A percentile compares a stretch with the other conserved stretches of the same genome.
These are phyloP conservation scores for Drosophila borborema DNA, from an alignment of 2,888 invertebrate genomes.

Conservation along the genomic window DNA sequence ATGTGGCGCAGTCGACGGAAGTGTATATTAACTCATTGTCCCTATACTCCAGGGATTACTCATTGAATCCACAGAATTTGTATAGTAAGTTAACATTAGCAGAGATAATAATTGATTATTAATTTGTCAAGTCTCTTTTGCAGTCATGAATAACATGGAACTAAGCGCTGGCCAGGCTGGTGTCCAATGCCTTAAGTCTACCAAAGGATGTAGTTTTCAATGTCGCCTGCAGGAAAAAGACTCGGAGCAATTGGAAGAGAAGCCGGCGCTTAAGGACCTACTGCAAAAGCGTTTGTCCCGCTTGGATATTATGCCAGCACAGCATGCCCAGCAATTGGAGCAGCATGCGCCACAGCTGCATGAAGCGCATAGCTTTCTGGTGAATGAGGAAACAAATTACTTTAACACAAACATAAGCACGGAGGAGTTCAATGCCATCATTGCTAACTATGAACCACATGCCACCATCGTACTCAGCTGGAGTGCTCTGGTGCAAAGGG, in stretches of 20 bases:
- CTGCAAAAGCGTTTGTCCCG: constrained; percentile 75
- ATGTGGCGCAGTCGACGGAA: constrained; percentile 87
- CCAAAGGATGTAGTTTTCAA: constrained; percentile 83
- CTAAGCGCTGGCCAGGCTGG: constrained; percentile 77
- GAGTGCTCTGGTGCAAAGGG: constrained; percentile 80
- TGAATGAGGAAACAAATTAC: constrained; percentile 84
- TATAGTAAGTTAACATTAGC: constrained; percentile 72
- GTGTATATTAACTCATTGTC: constrained; percentile 81
- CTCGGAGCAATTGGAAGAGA: constrained; percentile 32
- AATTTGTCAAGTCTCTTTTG: background rate
- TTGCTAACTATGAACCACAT: constrained; percentile 81
- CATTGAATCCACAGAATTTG: constrained; percentile 75
- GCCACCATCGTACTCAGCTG: constrained; percentile 83
- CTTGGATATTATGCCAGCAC: constrained; percentile 73
- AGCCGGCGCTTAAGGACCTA: constrained; percentile 47
- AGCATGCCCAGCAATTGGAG: constrained; percentile 61
- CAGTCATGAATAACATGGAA: constrained; percentile 84
- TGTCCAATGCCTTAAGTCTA: constrained; percentile 80
- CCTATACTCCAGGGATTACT: constrained; percentile 82
- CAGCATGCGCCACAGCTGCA: constrained; percentile 72
- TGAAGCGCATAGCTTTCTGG: constrained; percentile 82
- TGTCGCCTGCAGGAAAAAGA: constrained; percentile 71
- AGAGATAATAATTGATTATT: background rate
- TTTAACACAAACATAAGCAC: constrained; percentile 81
- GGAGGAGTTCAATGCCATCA: constrained; percentile 84